phyloP scores from a whole-genome alignment of 2,888 invertebrate genomes.

The Lycophotia porphyrea region DNA sequence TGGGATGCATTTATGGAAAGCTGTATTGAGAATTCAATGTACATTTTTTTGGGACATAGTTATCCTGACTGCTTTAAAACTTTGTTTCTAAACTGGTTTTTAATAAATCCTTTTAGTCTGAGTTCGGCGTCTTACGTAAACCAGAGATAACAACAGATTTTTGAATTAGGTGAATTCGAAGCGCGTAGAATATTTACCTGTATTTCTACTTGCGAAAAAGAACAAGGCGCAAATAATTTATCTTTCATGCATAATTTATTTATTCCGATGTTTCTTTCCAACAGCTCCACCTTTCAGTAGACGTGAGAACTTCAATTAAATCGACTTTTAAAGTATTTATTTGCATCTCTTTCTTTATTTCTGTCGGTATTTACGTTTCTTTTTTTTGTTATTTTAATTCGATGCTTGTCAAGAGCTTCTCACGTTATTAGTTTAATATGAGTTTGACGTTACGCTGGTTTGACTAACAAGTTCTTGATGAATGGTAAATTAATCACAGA shows the following conservation, averaged over 20 bases:
- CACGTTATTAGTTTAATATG: slow-evolving; percentile 75
- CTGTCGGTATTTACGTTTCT: neutral
- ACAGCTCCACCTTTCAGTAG: slow-evolving; percentile 2
- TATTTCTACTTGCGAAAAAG: slow-evolving; percentile 58
- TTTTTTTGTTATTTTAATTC: slow-evolving; percentile 15
- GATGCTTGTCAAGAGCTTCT: neutral
- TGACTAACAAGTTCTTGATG: slow-evolving; percentile 68
- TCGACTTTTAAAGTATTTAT: slow-evolving; percentile 1
- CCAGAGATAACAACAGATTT: slow-evolving; percentile 52
- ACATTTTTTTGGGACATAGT: neutral
- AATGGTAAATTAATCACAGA: slow-evolving; percentile 75
- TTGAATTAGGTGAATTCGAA: slow-evolving; percentile 54
- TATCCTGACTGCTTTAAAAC: neutral
- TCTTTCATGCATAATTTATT: slow-evolving; percentile 64
- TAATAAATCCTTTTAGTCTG: slow-evolving; percentile 1
- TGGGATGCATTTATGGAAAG: neutral
- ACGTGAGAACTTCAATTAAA: slow-evolving; percentile 15
- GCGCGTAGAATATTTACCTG: slow-evolving; percentile 56
- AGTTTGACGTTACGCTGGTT: slow-evolving; percentile 63
- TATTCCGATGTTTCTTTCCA: slow-evolving; percentile 21
- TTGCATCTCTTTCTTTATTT: slow-evolving; percentile 19
- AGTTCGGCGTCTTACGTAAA: slow-evolving; percentile 35
- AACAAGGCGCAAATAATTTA: slow-evolving; percentile 57
- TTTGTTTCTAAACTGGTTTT: slow-evolving; percentile 2
- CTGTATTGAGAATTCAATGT: neutral